These are phyloP conservation scores for Corythornis vintsioides DNA, from an alignment of 2,113 vertebrate species.

Conservation along the genomic window DNA sequence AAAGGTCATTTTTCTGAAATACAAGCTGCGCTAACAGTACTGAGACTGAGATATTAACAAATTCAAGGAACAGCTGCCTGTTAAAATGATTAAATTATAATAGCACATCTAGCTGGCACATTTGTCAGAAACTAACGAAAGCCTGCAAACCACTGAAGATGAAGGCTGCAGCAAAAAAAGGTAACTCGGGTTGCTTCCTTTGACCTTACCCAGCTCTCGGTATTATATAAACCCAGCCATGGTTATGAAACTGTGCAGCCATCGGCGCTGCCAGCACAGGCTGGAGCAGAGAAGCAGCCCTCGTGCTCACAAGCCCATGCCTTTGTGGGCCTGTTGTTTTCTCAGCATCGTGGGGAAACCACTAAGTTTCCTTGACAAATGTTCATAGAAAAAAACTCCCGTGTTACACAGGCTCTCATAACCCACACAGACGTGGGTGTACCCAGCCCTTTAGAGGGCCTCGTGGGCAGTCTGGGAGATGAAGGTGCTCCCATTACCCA, in stretches of 20 bases:
- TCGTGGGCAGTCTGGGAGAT: fast-evolving
- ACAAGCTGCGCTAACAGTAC: background rate
- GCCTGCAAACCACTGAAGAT: background rate
- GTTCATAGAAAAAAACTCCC: background rate
- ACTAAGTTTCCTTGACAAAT: background rate
- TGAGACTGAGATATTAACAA: background rate
- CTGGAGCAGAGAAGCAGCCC: background rate
- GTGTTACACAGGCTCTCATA: fast-evolving
- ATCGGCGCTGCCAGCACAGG: background rate
- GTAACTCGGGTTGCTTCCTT: background rate
- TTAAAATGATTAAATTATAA: background rate
- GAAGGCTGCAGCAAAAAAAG: background rate
- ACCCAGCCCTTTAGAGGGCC: background rate
- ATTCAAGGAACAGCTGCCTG: background rate
- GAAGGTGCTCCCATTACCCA: background rate
- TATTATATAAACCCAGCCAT: background rate
- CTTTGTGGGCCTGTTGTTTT: background rate
- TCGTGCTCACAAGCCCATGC: background rate
- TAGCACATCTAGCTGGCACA: background rate
- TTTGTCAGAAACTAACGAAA: background rate
- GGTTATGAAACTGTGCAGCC: background rate
- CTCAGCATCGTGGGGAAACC: background rate
- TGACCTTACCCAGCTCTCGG: background rate
- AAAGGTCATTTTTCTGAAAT: background rate
- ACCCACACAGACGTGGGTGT: fast-evolving